phyloP scores from a whole-genome alignment of 2,797 vertebrate species.

The Leuciscus waleckii region DNA sequence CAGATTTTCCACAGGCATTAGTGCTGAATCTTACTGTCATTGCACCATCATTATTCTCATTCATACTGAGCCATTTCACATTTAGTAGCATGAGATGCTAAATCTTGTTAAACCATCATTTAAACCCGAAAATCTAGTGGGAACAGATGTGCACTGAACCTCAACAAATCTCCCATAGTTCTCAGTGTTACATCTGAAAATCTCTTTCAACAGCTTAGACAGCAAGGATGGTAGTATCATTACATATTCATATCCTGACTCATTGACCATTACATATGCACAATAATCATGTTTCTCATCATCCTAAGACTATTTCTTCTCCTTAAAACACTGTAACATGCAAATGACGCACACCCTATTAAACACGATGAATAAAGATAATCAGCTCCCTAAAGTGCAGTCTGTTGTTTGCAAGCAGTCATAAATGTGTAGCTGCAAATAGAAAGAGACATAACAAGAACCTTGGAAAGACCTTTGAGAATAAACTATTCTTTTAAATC shows the following conservation, averaged over 20 bases:
- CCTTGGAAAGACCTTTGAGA: constrained; percentile 21
- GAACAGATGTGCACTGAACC: constrained; percentile 23
- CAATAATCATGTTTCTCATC: constrained; percentile 40
- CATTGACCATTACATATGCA: constrained; percentile 34
- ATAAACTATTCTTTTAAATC: background rate
- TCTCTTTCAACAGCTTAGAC: constrained; percentile 9
- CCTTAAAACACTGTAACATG: constrained; percentile 20
- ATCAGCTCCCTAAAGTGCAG: constrained; percentile 8
- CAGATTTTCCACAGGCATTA: constrained; percentile 25
- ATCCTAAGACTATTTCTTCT: background rate
- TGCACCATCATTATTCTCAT: constrained; percentile 21
- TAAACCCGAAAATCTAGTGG: constrained; percentile 33
- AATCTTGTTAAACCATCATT: constrained; percentile 28
- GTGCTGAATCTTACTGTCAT: background rate
- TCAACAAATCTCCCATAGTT: constrained; percentile 29
- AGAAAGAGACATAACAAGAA: background rate
- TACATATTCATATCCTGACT: constrained; percentile 30
- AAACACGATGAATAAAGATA: constrained; percentile 30
- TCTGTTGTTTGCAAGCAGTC: constrained; percentile 1
- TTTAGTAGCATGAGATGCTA: constrained; percentile 24
- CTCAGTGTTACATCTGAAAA: background rate
- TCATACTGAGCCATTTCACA: constrained; percentile 8
- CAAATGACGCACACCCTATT: constrained; percentile 18
- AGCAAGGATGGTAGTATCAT: background rate
- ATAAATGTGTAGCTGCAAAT: background rate